Evolutionary conservation across 2,113 vertebrate species (phyloP).

Genomic region (Castor canadensis): DNA sequence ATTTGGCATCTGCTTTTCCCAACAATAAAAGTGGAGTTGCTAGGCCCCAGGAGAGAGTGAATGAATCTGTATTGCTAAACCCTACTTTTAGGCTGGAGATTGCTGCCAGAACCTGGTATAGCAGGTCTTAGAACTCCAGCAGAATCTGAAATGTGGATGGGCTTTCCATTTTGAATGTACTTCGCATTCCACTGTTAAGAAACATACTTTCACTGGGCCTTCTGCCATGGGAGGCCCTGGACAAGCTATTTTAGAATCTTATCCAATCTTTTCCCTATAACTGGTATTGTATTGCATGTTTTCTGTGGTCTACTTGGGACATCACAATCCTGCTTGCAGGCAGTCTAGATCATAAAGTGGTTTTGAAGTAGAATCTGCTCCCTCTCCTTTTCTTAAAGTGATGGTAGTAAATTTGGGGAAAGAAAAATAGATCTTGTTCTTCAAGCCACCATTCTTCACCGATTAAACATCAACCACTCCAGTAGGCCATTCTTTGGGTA

Average conservation of each 20-base stretch:
- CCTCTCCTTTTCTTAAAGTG: slow-evolving; percentile 6
- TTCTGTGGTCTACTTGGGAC: background rate
- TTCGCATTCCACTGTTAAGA: background rate
- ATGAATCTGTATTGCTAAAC: background rate
- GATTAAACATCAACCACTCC: background rate
- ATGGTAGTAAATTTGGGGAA: background rate
- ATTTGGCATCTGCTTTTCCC: slow-evolving; percentile 19
- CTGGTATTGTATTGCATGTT: background rate
- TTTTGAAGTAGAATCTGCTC: background rate
- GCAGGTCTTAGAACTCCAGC: background rate
- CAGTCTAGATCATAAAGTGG: background rate
- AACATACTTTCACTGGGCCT: background rate
- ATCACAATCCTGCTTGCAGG: background rate
- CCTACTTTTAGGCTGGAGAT: background rate
- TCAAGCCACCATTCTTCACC: background rate
- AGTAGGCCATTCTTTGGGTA: background rate
- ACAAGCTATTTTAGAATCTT: slow-evolving; percentile 1
- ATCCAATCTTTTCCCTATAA: background rate
- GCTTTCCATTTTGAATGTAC: background rate
- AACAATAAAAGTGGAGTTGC: background rate
- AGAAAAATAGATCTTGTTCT: background rate
- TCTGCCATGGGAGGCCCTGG: background rate
- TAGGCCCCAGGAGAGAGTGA: background rate
- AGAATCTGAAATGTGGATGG: background rate
- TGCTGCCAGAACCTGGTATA: background rate